Base-by-base conservation (phyloP, 2,888 invertebrate species). In the Fragum whitleyi region DNA sequence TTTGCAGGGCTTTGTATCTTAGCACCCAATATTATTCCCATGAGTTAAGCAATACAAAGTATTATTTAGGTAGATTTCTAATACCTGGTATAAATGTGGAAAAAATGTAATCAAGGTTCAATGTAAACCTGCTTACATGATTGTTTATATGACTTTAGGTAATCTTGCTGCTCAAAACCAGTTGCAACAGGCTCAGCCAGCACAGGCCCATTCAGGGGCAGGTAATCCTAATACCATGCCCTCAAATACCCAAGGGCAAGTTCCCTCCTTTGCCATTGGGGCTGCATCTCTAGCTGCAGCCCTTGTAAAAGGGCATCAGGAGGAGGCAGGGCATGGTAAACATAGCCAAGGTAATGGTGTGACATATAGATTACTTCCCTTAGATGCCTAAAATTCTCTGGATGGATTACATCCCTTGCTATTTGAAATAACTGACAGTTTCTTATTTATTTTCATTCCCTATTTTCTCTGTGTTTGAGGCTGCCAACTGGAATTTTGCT, bases 161-260 rank as follows among this genome's bases (percentile, higher is more conserved):
- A 83, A 83, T 65, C 57, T 83, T 26, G 77, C 79, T 71, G 83
- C 83, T 77, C 83, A 83, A 77, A 77, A 32, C 75, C 78, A 78
- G 72, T 21, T 53, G 16, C 72, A 72, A 53, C 74, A 65, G 23
- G 51, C 62, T 47, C 62, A 62, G 42, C 61, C 47, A 57, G 70
- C 71, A 65, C 72, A 68, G 28, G 81, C 85, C 59, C 72, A 61
- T 28, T 79, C 77, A 72, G 85, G 82, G 77, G 81, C 85, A 75
- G 79, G 77, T 73, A 79, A 80, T 32, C 77, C 85, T 23, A 82
- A 81, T 23, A 70, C 74, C 21, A 75, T 78, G 76, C 71, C 72
- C 77, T 75, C 81, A 51, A 82, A 79, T 47, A 77, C 81, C 53
- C 74, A 72, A 16, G 81, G 79, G 21, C 78, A 81, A 55, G 75